Conservation (phyloP, 2,888 invertebrate genomes). For the Lydus trimaculatus region DNA sequence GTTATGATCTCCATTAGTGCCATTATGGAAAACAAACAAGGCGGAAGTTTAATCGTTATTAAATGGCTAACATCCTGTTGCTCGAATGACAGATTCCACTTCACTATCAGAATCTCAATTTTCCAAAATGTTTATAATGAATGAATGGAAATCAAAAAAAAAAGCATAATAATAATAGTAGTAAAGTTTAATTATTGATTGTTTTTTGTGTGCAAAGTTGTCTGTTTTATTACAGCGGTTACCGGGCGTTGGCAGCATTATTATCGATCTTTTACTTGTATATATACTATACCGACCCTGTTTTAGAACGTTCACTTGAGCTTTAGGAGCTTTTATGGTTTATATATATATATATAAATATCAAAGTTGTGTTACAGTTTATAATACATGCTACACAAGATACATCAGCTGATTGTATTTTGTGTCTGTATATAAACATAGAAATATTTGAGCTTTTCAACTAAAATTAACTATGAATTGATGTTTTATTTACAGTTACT, state of each 20-base stretch:
- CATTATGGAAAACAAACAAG: background rate
- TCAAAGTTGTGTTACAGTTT: conserved; percentile 19
- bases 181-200: background rate
- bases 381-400: conserved; percentile 8
- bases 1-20: background rate
- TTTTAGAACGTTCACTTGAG: conserved; percentile 44
- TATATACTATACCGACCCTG: conserved; percentile 38
- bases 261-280: conserved; percentile 41
- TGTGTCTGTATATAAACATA: background rate
- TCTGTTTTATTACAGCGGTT: conserved; percentile 22
- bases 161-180: too few relatives aligned
- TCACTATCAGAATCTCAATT: background rate
- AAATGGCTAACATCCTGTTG: conserved; percentile 3
- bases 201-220: background rate
- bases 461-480: background rate
- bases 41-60: background rate
- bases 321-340: conserved; percentile 32
- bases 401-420: conserved; percentile 20
- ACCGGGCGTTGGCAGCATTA: conserved; percentile 46
- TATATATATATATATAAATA: conserved; percentile 24
- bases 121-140: background rate
- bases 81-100: background rate
- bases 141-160: background rate
- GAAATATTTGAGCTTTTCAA: background rate
- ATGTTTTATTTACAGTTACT: background rate